These are phyloP conservation scores for Spinus olivaceus DNA, from an alignment of 2,797 vertebrate genomes.

Conservation along the genomic window DNA sequence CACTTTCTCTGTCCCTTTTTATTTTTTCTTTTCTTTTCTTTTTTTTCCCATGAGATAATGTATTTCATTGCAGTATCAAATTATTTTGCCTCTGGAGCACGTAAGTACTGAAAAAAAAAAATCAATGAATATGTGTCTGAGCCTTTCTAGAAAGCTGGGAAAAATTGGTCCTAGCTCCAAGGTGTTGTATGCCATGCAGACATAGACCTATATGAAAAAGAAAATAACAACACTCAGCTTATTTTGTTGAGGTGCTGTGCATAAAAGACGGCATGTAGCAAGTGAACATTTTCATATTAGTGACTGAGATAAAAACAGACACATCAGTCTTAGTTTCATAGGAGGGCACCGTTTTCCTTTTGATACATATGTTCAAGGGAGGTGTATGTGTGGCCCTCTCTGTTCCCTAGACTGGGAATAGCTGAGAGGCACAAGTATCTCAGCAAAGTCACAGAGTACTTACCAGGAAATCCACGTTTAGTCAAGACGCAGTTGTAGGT, in stretches of 20 bases:
- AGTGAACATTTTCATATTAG: neutral
- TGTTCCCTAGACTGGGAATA: neutral
- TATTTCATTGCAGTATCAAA: neutral
- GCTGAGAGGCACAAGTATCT: neutral
- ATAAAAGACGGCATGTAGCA: neutral
- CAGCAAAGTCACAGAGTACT: neutral
- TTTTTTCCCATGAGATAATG: accelerated
- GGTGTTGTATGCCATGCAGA: neutral
- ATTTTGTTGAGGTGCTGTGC: neutral
- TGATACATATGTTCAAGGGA: neutral
- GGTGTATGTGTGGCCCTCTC: neutral
- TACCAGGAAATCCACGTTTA: accelerated
- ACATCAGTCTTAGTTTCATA: neutral
- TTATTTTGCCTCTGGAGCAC: neutral
- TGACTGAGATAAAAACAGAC: neutral
- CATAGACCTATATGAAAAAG: neutral
- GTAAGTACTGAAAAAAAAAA: neutral
- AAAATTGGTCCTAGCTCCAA: neutral
- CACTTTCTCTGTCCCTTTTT: neutral
- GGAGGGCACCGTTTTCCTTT: neutral
- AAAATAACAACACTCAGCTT: neutral
- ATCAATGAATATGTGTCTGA: neutral
- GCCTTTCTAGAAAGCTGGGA: neutral
- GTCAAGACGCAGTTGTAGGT: neutral
- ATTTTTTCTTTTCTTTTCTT: accelerated